Conservation (phyloP, 2,113 vertebrate genomes). For the Xenopus laevis region DNA sequence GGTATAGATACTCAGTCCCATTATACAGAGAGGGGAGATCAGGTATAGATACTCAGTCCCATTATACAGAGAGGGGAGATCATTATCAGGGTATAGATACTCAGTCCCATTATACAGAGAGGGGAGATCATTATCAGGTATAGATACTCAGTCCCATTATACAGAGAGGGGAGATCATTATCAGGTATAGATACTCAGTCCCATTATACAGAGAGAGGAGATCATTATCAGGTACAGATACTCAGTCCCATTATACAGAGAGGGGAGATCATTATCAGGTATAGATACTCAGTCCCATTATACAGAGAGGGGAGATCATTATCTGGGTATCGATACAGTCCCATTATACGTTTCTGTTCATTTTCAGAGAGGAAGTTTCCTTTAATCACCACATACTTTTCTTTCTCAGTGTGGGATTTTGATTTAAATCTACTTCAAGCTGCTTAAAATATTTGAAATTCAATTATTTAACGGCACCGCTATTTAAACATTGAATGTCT, state of each 20-base stretch:
- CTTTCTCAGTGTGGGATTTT: conserved; percentile 14
- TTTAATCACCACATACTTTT: conserved; percentile 1
- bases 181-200: conserved; percentile 10
- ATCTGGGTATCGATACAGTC: conserved; percentile 1
- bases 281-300: conserved; percentile 12
- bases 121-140: neutral
- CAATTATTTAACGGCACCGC: conserved; percentile 34
- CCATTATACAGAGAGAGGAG: too few species aligned
- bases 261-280: neutral
- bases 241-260: neutral
- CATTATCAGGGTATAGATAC: too few species aligned
- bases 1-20: too few species aligned
- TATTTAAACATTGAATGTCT: conserved; percentile 17
- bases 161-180: conserved; percentile 2
- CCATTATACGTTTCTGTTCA: too few species aligned
- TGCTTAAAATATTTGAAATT: conserved; percentile 29
- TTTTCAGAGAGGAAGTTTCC: neutral
- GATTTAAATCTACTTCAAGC: conserved; percentile 38
- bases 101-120: conserved; percentile 10
- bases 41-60: too few species aligned
- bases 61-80: too few species aligned
- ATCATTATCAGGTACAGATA: neutral
- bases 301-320: conserved; percentile 1
- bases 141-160: conserved; percentile 4
- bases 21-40: too few species aligned